phyloP scores from a whole-genome alignment of 2,113 vertebrate genomes.

The Tichodroma muraria region DNA sequence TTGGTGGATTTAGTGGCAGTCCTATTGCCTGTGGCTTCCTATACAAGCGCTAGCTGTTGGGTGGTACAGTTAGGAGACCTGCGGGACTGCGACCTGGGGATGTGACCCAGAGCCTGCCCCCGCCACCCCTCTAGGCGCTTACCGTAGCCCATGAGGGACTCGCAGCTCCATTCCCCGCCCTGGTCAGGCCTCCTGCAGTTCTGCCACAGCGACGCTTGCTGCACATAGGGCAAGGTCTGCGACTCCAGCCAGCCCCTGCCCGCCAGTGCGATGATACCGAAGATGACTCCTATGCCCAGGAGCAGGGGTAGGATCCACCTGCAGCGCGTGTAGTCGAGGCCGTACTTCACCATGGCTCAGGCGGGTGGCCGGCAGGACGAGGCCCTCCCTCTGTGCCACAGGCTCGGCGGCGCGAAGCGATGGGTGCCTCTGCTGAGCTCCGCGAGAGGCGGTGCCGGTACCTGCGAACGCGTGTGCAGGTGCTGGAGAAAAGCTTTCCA shows the following conservation, averaged over 20 bases:
- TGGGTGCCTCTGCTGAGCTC: not conserved
- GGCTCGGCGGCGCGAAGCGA: rapidly evolving
- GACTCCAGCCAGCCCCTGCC: slow-evolving; percentile 75
- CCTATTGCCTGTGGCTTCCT: not conserved
- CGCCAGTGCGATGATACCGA: slow-evolving; percentile 59
- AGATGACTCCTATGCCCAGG: slow-evolving; percentile 63
- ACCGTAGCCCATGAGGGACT: slow-evolving; percentile 59
- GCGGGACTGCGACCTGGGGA: not conserved
- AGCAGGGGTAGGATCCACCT: slow-evolving; percentile 69
- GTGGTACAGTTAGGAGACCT: rapidly evolving
- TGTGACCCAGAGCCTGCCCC: not conserved
- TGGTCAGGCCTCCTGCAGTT: not conserved
- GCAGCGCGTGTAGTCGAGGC: slow-evolving; percentile 65
- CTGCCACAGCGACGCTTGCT: slow-evolving; percentile 51
- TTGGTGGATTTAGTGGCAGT: not conserved
- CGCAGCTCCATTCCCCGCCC: not conserved
- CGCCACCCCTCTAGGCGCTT: not conserved
- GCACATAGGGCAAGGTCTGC: slow-evolving; percentile 14
- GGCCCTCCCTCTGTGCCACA: not conserved
- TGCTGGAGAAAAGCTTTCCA: not conserved
- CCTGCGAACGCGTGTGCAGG: not conserved
- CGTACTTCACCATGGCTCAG: slow-evolving; percentile 60
- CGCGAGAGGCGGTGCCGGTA: not conserved
- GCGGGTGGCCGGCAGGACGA: not conserved
- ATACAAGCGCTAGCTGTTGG: not conserved